A percentile compares a stretch with the other conserved stretches of the same genome.
phyloP scores from a whole-genome alignment of 2,888 invertebrate species.

The Plusia festucae region DNA sequence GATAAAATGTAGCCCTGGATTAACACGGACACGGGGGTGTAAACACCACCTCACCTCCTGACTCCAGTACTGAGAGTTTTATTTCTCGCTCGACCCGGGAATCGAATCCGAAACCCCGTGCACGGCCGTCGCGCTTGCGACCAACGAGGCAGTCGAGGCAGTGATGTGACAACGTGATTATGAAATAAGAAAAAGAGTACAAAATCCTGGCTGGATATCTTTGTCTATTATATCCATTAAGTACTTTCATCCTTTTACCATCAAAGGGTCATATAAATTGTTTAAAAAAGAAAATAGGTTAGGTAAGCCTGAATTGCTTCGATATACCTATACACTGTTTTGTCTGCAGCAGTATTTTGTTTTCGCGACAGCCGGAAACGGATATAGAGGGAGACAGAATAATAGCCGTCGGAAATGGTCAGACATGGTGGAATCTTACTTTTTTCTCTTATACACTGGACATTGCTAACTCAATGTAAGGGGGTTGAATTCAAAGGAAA shows the following conservation, averaged over 20 bases:
- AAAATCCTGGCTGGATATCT: too few relatives aligned
- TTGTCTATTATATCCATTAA: not conserved
- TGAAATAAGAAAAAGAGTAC: too few relatives aligned
- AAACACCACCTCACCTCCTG: too few relatives aligned
- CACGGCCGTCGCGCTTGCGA: too few relatives aligned
- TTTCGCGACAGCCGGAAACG: conserved; percentile 88
- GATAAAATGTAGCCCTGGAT: too few relatives aligned
- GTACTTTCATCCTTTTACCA: conserved; percentile 22
- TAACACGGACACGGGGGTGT: too few relatives aligned
- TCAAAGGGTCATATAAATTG: conserved; percentile 37
- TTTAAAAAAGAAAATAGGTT: conserved; percentile 37
- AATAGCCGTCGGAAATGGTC: conserved; percentile 90
- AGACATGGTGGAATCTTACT: conserved; percentile 87
- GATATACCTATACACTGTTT: conserved; percentile 63
- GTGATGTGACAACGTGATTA: too few relatives aligned
- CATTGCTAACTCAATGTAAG: conserved; percentile 81
- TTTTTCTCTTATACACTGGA: conserved; percentile 84
- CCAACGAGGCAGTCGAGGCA: too few relatives aligned
- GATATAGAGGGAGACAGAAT: conserved; percentile 89
- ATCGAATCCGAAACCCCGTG: too few relatives aligned
- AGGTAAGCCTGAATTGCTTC: conserved; percentile 50
- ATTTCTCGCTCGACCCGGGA: too few relatives aligned
- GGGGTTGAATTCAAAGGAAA: conserved; percentile 51
- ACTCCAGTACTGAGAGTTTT: too few relatives aligned
- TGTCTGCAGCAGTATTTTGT: conserved; percentile 85